Base-by-base conservation (phyloP, 2,888 invertebrate species). In the Cheiracanthium punctorium region DNA sequence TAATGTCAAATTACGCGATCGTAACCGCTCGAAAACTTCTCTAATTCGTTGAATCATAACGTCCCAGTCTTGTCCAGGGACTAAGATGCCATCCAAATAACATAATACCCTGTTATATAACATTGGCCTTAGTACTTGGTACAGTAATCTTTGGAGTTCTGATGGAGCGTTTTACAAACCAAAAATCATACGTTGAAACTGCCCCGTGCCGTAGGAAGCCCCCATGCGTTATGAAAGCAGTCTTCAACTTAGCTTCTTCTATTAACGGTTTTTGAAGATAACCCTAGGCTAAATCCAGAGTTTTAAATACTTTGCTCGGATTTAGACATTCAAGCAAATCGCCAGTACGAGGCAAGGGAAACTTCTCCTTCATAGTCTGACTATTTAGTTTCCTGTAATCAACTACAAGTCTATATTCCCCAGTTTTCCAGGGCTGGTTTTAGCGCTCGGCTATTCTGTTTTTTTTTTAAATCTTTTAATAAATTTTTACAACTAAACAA, bases 361-460 rank as follows among this genome's bases (percentile, higher is more conserved):
- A n/a, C n/a, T n/a, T n/a, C n/a, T n/a, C n/a, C n/a, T n/a, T n/a
- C n/a, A n/a, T n/a, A n/a, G n/a, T n/a, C 72, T 72, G 72, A 17
- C 28, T 20, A 8, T 72, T 72, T 8, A 72, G n/a, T 24, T 72
- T 20, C 17, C 72, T 41, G 72, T 10, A 41, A 43, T 72, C 37
- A 7, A 72, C 43, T 28, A 41, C 43, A 14, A 10, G 37, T 14
- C 43, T 41, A 43, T 72, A 41, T 0, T 41, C 72, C 24, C 72
- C 72, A 37, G 8, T 72, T 72, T 37, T 72, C 20, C n/a, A n/a
- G n/a, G n/a, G n/a, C n/a, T n/a, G n/a, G n/a, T n/a, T n/a, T n/a
- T n/a, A n/a, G n/a, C n/a, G n/a, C n/a, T n/a, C n/a, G n/a, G n/a
- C n/a, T n/a, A n/a, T n/a, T n/a, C n/a, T n/a, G n/a, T n/a, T n/a